These are phyloP conservation scores for Drosophila punjabiensis DNA, from an alignment of 1,140 invertebrate genomes.

Conservation along the genomic window DNA sequence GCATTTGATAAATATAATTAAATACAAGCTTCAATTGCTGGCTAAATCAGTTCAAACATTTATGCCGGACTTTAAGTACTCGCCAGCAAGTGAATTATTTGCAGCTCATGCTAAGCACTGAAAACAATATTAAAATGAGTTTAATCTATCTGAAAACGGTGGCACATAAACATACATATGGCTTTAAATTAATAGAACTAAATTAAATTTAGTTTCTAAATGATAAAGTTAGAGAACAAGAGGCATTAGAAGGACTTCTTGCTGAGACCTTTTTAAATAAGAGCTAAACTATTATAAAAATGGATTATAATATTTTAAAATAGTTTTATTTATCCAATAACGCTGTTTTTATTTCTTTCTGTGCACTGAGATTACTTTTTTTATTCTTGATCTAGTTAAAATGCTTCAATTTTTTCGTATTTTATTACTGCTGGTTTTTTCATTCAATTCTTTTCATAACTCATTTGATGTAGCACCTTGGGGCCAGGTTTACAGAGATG, in stretches of 20 bases:
- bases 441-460: slow-evolving; percentile 70
- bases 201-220: too few relatives aligned
- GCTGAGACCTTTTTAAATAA: neutral
- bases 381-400: slow-evolving; percentile 59
- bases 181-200: neutral
- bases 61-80: slow-evolving; percentile 38
- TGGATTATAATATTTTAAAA: neutral
- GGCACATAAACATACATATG: neutral
- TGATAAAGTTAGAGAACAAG: neutral
- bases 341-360: neutral
- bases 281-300: too few relatives aligned
- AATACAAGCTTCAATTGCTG: slow-evolving; percentile 34
- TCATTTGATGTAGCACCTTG: slow-evolving; percentile 65
- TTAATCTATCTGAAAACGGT: neutral
- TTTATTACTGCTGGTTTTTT: slow-evolving; percentile 26
- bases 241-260: neutral
- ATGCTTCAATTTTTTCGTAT: slow-evolving; percentile 31
- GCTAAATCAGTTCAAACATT: slow-evolving; percentile 31
- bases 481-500: slow-evolving; percentile 60
- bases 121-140: neutral
- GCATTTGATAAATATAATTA: slow-evolving; percentile 43
- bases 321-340: too few relatives aligned
- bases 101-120: slow-evolving; percentile 19
- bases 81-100: slow-evolving; percentile 34
- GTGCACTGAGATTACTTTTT: slow-evolving; percentile 11